Conservation (phyloP, 2,113 vertebrate species). For the Phaethornis superciliosus region DNA sequence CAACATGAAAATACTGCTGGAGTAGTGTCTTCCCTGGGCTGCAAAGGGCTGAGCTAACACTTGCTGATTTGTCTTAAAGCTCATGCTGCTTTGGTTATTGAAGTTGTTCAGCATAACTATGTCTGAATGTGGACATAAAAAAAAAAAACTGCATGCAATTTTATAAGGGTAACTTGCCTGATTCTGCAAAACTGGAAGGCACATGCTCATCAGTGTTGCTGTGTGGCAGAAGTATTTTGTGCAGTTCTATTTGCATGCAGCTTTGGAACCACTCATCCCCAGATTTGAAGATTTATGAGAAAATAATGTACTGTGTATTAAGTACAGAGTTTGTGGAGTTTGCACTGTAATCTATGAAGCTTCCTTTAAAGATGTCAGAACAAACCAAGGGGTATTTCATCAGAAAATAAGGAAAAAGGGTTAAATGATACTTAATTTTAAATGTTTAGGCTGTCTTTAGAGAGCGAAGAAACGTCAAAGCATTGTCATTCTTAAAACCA, state of each 20-base stretch:
- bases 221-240: not conserved
- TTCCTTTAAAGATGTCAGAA: not conserved
- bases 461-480: not conserved
- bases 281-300: not conserved
- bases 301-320: rapidly evolving
- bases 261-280: not conserved
- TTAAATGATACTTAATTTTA: not conserved
- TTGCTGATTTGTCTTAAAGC: not conserved
- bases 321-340: not conserved
- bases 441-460: not conserved
- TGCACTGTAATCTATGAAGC: not conserved
- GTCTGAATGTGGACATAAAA: not conserved
- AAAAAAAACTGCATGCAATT: rapidly evolving
- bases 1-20: not conserved
- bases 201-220: rapidly evolving
- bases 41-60: not conserved
- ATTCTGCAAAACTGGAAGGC: not conserved
- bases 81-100: rapidly evolving
- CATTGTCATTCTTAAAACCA: not conserved
- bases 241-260: rapidly evolving
- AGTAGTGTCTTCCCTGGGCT: not conserved
- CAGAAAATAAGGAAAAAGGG: not conserved
- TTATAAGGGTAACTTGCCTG: not conserved
- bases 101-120: rapidly evolving
- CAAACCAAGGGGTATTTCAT: not conserved